These are phyloP conservation scores for Crossocerus cetratus DNA, from an alignment of 2,888 invertebrate species.

Conservation along the genomic window DNA sequence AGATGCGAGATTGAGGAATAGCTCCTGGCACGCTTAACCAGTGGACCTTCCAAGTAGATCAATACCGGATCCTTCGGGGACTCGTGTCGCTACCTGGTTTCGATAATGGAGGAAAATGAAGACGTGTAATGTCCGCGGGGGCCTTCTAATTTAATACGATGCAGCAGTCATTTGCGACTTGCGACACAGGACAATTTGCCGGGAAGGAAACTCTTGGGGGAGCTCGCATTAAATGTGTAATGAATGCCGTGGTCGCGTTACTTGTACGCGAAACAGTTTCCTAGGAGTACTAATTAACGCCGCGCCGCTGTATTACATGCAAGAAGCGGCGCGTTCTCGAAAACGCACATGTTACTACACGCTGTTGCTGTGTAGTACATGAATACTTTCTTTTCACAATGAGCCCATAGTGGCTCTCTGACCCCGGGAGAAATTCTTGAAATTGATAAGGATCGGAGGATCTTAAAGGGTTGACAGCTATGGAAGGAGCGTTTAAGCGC, in stretches of 20 bases:
- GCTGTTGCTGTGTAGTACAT: constrained; percentile 17
- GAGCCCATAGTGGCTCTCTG: background rate
- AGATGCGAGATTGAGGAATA: no score
- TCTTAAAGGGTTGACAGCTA: background rate
- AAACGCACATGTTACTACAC: background rate
- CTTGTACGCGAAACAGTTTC: constrained; percentile 42
- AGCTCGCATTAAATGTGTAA: constrained; percentile 56
- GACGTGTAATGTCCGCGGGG: background rate
- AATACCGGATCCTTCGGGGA: background rate
- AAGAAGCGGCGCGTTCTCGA: constrained; percentile 41
- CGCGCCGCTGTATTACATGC: constrained; percentile 58
- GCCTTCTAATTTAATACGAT: constrained; percentile 43
- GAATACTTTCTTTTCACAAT: constrained; percentile 16
- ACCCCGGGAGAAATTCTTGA: no score
- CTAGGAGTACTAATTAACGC: constrained; percentile 63
- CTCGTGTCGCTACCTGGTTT: background rate
- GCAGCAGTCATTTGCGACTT: constrained; percentile 55
- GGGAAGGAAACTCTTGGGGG: constrained; percentile 24
- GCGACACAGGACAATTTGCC: constrained; percentile 41
- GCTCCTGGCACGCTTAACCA: constrained; percentile 1
- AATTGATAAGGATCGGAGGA: no score
- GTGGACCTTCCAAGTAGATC: constrained; percentile 15
- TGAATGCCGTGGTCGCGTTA: constrained; percentile 42
- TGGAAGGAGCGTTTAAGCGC: background rate
- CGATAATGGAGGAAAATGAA: background rate